Percentiles rank a stretch among this genome's conserved stretches.
Conservation (phyloP, 2,113 vertebrate species). For the Pholis gunnellus region DNA sequence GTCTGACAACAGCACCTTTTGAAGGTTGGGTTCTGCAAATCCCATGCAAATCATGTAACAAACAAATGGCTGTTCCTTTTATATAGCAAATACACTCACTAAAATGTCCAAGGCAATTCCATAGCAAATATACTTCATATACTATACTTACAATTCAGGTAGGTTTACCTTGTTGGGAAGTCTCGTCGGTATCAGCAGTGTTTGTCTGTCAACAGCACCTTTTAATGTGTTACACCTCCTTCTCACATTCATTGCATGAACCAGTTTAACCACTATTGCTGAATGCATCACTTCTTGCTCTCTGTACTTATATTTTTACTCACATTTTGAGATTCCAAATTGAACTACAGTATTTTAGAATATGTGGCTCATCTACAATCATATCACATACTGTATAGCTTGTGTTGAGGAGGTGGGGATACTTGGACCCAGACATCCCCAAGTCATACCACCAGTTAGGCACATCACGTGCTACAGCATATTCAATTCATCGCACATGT, state of each 20-base stretch:
- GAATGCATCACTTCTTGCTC: background rate
- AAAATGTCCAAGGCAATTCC: background rate
- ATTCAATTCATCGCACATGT: background rate
- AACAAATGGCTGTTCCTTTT: no score
- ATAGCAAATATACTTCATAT: background rate
- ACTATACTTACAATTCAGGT: background rate
- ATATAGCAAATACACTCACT: background rate
- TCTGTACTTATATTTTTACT: background rate
- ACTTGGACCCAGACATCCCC: background rate
- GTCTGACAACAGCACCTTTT: background rate
- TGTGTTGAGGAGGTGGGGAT: background rate
- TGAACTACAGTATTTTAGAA: background rate
- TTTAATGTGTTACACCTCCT: no score
- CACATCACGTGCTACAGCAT: no score
- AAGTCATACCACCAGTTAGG: background rate
- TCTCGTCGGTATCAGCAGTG: no score
- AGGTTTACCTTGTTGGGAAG: background rate
- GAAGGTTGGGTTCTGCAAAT: no score
- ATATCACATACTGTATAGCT: background rate
- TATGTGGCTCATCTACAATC: background rate
- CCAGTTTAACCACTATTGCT: background rate
- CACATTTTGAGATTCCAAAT: background rate
- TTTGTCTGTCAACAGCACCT: background rate
- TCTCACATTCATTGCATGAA: background rate
- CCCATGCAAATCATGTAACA: no score